Conservation (phyloP, 2,113 vertebrate genomes). For the Macquaria ambigua region DNA sequence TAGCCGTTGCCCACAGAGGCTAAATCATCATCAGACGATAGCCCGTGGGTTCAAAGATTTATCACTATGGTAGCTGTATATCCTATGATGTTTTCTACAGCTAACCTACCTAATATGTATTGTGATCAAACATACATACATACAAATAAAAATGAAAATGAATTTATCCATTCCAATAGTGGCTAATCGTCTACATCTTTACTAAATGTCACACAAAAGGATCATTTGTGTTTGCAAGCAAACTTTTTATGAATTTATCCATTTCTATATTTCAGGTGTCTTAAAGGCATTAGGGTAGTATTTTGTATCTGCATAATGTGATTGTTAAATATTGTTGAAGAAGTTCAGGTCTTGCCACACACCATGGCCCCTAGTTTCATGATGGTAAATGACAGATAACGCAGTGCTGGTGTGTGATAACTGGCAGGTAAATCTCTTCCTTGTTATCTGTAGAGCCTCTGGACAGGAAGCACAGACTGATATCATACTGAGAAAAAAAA, state of each 20-base stretch:
- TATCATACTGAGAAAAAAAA: background rate
- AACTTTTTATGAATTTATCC: too few relatives aligned
- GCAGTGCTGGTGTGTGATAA: background rate
- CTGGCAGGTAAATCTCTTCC: background rate
- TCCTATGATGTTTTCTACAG: too few relatives aligned
- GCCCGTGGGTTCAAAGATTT: too few relatives aligned
- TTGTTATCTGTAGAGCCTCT: background rate
- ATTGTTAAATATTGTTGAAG: background rate
- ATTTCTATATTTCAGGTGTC: too few relatives aligned
- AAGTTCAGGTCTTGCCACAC: background rate
- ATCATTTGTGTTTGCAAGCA: background rate
- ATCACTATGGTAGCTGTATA: too few relatives aligned
- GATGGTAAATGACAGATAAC: background rate
- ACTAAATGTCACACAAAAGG: background rate
- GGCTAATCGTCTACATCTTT: background rate
- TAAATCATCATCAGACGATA: too few relatives aligned
- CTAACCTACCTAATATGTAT: background rate
- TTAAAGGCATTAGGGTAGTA: too few relatives aligned
- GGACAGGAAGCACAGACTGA: background rate
- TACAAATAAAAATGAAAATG: background rate
- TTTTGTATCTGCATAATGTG: background rate
- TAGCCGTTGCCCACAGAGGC: too few relatives aligned
- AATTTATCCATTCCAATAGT: background rate
- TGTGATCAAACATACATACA: background rate
- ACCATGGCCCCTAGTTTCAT: background rate